These are phyloP conservation scores for Allophyes oxyacanthae DNA, from an alignment of 2,888 invertebrate species.

Conservation along the genomic window DNA sequence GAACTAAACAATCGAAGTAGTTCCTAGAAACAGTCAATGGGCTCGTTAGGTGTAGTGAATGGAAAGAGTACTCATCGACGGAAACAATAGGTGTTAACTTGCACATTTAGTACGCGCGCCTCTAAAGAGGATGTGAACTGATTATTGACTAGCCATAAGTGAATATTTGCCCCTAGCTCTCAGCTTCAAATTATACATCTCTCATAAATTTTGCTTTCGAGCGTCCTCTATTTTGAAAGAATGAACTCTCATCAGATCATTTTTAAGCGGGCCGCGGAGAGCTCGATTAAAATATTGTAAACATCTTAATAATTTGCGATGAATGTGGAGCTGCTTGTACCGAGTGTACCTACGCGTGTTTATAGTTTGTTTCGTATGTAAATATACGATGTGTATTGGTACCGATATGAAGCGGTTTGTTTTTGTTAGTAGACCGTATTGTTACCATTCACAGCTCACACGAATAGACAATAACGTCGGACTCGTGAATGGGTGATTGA, in stretches of 20 bases:
- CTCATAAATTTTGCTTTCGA: no score
- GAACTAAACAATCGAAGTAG: slow-evolving; percentile 74
- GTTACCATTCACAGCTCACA: slow-evolving; percentile 66
- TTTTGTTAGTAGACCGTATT: slow-evolving; percentile 67
- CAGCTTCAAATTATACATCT: no score
- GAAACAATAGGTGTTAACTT: slow-evolving; percentile 80
- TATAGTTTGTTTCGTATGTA: slow-evolving; percentile 62
- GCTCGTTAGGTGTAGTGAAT: slow-evolving; percentile 69
- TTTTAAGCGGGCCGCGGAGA: slow-evolving; percentile 15
- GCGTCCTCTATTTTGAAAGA: slow-evolving; percentile 6
- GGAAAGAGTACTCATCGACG: slow-evolving; percentile 70
- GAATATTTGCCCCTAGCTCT: slow-evolving; percentile 19
- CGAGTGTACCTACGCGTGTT: slow-evolving; percentile 54
- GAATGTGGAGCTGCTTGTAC: slow-evolving; percentile 46
- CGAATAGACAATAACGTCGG: slow-evolving; percentile 62
- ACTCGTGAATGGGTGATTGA: slow-evolving; percentile 51
- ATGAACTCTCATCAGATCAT: neutral
- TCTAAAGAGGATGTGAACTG: slow-evolving; percentile 73
- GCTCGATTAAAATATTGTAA: slow-evolving; percentile 27
- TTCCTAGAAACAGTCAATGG: slow-evolving; percentile 75
- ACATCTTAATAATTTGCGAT: slow-evolving; percentile 58
- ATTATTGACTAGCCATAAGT: slow-evolving; percentile 63
- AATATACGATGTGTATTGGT: slow-evolving; percentile 55
- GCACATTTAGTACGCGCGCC: slow-evolving; percentile 66
- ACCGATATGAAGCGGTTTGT: slow-evolving; percentile 66